These are phyloP conservation scores for Tanypteryx hageni DNA, from an alignment of 2,888 invertebrate genomes.

Conservation along the genomic window DNA sequence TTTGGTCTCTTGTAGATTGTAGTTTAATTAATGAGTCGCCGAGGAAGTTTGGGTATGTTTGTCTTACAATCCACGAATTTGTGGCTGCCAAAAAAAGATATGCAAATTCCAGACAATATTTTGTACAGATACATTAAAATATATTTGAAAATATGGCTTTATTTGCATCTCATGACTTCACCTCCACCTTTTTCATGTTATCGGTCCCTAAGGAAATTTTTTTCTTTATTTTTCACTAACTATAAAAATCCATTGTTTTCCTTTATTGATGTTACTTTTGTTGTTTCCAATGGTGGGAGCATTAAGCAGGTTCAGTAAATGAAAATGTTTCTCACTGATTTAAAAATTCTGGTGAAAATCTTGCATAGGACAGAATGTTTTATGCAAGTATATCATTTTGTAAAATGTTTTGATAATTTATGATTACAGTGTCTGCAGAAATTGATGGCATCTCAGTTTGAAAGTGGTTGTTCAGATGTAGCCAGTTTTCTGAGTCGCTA, in stretches of 20 bases:
- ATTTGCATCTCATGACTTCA: conserved; percentile 60
- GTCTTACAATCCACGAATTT: conserved; percentile 49
- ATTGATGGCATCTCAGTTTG: conserved; percentile 23
- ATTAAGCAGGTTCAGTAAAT: not conserved
- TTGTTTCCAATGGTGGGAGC: not conserved
- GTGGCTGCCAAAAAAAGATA: conserved; percentile 58
- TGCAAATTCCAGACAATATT: conserved; percentile 60
- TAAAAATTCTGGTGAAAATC: not conserved
- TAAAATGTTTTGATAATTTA: conserved; percentile 45
- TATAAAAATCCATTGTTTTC: conserved; percentile 8
- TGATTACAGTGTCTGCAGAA: conserved; percentile 10
- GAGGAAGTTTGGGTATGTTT: conserved; percentile 62
- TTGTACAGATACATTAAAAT: conserved; percentile 63
- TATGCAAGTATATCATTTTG: conserved; percentile 16
- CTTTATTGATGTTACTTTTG: not conserved
- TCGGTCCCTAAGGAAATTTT: not conserved
- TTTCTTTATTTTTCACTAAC: not conserved
- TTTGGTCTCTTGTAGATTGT: conserved; percentile 64
- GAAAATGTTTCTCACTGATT: not conserved
- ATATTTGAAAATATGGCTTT: conserved; percentile 57
- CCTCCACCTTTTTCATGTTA: conserved; percentile 47
- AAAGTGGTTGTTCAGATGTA: conserved; percentile 63
- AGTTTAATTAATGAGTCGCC: conserved; percentile 48
- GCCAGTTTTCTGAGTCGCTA: conserved; percentile 55
- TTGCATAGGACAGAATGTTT: not conserved